Evolutionary conservation across 1,140 invertebrate genomes (phyloP).

Genomic region (Drosophila setifemur): DNA sequence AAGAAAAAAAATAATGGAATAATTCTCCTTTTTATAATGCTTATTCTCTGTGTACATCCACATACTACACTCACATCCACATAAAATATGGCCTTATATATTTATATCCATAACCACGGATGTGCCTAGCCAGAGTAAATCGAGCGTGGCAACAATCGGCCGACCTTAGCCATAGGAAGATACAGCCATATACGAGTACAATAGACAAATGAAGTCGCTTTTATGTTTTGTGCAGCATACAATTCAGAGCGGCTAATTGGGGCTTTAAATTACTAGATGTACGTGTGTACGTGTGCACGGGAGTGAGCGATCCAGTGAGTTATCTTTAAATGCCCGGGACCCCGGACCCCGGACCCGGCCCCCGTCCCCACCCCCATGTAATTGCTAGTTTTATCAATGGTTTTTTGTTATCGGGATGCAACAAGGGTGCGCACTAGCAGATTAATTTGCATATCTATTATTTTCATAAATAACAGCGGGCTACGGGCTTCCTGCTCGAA

Average conservation of each 20-base stretch:
- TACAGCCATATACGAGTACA: slow-evolving; percentile 37
- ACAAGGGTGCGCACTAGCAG: slow-evolving; percentile 35
- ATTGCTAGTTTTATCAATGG: slow-evolving; percentile 73
- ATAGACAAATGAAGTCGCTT: slow-evolving; percentile 56
- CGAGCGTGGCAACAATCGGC: slow-evolving; percentile 37
- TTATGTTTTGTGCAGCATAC: slow-evolving; percentile 34
- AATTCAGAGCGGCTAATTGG: slow-evolving; percentile 66
- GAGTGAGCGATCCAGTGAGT: too few relatives aligned
- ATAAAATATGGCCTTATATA: slow-evolving; percentile 6
- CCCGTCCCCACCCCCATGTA: slow-evolving; percentile 14
- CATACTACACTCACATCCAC: slow-evolving; percentile 23
- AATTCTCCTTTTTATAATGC: not conserved
- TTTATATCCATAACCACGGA: not conserved
- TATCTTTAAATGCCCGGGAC: slow-evolving; percentile 41
- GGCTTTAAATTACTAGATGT: slow-evolving; percentile 56
- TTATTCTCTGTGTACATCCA: slow-evolving; percentile 13
- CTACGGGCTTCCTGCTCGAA: slow-evolving; percentile 47
- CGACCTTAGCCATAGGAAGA: slow-evolving; percentile 41
- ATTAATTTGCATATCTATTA: slow-evolving; percentile 80
- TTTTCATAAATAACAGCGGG: slow-evolving; percentile 73
- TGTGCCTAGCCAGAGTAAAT: slow-evolving; percentile 44
- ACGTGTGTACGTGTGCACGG: too few relatives aligned
- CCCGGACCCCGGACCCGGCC: too few relatives aligned
- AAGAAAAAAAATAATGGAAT: too few relatives aligned
- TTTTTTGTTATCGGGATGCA: slow-evolving; percentile 31